Base-by-base conservation (phyloP, 2,797 vertebrate species). In the Mus caroli region DNA sequence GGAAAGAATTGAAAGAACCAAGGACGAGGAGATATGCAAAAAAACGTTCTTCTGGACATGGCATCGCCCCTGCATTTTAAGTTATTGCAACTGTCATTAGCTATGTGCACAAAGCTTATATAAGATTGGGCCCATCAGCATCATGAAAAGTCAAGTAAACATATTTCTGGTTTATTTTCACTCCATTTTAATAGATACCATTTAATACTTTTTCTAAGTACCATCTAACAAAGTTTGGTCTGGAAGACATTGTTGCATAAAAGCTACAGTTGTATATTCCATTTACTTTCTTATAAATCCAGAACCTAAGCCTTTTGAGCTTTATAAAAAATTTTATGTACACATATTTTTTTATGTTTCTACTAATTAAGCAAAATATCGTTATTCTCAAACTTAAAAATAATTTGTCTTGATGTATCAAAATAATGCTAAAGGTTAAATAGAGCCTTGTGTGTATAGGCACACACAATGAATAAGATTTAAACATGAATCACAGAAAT, bases 401-500 rank as follows among this genome's bases (percentile, higher is more conserved):
- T 19, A 88, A 7, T 73, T 88, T 73, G 58, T 40, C 84, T 88
- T 88, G n/a, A 40, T 75, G 37, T 6, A 75, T 88, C 50, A 22
- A 75, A 75, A 90, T 87, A 19, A 64, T 88, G 26, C 50, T 52
- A 94, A 78, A 58, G 77, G 13, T 31, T 24, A 84, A 82, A 71
- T 13, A 92, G 37, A 31, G 76, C 37, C 46, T 60, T 22, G 4
- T 77, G 24, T 67, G 10, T 3, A 8, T 12, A 52, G 11, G 24
- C 10, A 64, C 3, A 54, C 0, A 34, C 22, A 40, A 34, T 34
- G 43, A 79, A 60, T 24, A 31, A 77, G 24, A 52, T 7, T 92
- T 89, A 94, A 96, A 58, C 22, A 64, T 2, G 82, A 56, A 87
- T 58, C 62, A 83, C 50, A 94, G 43, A 92, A 73, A 84, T 91